phyloP scores from a whole-genome alignment of 2,113 vertebrate genomes.

The Neomonachus schauinslandi region DNA sequence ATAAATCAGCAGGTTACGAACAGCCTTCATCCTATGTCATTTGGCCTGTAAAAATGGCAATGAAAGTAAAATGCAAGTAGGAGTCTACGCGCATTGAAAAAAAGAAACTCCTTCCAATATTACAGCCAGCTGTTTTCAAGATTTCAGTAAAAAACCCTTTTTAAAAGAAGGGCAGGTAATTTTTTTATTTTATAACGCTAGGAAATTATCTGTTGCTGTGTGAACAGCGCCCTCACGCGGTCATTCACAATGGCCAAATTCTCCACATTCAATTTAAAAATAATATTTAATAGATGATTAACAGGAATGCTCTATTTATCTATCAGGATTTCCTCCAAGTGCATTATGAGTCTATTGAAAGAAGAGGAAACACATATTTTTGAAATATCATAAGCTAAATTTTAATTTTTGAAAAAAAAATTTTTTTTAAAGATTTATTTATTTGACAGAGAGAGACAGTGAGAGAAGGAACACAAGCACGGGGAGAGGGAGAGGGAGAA shows the following conservation, averaged over 20 bases:
- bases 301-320: slow-evolving; percentile 83
- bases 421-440: too few relatives aligned
- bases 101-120: slow-evolving; percentile 86
- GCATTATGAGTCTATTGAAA: slow-evolving; percentile 39
- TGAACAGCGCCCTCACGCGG: slow-evolving; percentile 99
- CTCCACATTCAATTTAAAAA: slow-evolving; percentile 79
- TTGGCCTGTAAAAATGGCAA: slow-evolving; percentile 97
- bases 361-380: neutral
- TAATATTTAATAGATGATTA: slow-evolving; percentile 85
- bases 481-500: too few relatives aligned
- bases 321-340: slow-evolving; percentile 75
- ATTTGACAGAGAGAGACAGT: too few relatives aligned
- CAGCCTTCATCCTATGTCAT: slow-evolving; percentile 99
- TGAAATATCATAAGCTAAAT: neutral
- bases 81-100: slow-evolving; percentile 85
- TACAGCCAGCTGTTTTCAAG: slow-evolving; percentile 88
- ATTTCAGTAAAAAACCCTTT: slow-evolving; percentile 84
- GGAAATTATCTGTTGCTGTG: slow-evolving; percentile 90
- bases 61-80: slow-evolving; percentile 89
- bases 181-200: slow-evolving; percentile 87
- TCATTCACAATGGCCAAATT: slow-evolving; percentile 65
- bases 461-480: too few relatives aligned
- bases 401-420: neutral
- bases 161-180: slow-evolving; percentile 88
- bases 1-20: slow-evolving; percentile 99